Conservation (phyloP, 1,140 invertebrate genomes). For the Polypedilum vanderplanki region DNA sequence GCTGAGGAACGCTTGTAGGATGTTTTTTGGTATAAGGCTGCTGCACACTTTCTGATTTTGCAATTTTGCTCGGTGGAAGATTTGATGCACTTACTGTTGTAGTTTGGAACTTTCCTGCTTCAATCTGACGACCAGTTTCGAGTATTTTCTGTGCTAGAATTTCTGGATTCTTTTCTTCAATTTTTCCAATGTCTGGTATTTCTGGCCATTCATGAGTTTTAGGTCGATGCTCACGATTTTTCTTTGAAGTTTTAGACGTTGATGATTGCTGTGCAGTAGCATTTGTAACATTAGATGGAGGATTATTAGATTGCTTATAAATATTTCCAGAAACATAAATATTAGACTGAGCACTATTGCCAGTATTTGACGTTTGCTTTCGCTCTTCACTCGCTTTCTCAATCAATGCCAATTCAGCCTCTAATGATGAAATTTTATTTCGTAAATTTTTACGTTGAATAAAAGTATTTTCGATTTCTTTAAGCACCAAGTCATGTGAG, state of each 20-base stretch:
- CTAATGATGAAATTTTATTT: conserved; percentile 64
- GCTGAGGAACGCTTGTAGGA: not conserved
- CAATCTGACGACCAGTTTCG: conserved; percentile 78
- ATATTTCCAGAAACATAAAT: conserved; percentile 23
- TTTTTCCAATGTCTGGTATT: conserved; percentile 80
- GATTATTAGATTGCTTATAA: conserved; percentile 31
- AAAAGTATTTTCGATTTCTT: conserved; percentile 76
- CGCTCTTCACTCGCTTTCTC: conserved; percentile 61
- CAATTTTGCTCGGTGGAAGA: conserved; percentile 32
- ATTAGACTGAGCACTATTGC: conserved; percentile 37
- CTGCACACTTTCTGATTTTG: conserved; percentile 10
- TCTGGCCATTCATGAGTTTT: conserved; percentile 85
- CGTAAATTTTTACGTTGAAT: conserved; percentile 73
- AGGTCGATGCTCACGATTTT: conserved; percentile 63
- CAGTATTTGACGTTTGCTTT: conserved; percentile 47
- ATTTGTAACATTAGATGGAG: conserved; percentile 33
- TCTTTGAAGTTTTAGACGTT: conserved; percentile 49
- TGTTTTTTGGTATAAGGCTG: conserved; percentile 26
- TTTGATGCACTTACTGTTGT: conserved; percentile 32
- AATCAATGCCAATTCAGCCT: conserved; percentile 65
- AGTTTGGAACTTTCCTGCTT: conserved; percentile 61
- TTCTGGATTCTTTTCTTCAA: conserved; percentile 85
- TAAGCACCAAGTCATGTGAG: conserved; percentile 70
- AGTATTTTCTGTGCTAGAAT: conserved; percentile 81
- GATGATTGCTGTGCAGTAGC: not conserved